Conservation (phyloP, 1,140 invertebrate species). For the Cataglyphis hispanica region DNA sequence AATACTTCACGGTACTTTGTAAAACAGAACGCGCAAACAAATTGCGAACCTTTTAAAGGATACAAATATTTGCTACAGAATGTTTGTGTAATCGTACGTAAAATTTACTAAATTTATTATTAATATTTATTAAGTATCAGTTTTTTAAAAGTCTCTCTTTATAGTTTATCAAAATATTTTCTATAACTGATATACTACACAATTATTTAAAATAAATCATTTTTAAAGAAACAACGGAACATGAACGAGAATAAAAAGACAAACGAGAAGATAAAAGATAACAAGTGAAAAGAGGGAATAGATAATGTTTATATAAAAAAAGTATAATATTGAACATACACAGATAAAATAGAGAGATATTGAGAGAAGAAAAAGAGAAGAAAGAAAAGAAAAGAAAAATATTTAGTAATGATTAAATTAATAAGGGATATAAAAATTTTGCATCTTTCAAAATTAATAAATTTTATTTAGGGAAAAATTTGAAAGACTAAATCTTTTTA, state of each 20-base stretch:
- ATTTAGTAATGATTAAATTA: not conserved
- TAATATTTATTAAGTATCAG: constrained; percentile 4
- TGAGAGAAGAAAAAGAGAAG: no score
- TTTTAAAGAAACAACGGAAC: not conserved
- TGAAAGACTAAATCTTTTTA: not conserved
- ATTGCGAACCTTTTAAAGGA: not conserved
- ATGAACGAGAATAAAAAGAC: not conserved
- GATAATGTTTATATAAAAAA: constrained; percentile 12
- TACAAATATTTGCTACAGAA: not conserved
- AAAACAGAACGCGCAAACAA: not conserved
- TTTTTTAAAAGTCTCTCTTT: not conserved
- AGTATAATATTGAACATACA: not conserved
- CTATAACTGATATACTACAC: not conserved
- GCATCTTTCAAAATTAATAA: not conserved
- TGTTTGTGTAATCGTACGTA: not conserved
- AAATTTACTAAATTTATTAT: not conserved
- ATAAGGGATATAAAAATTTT: not conserved
- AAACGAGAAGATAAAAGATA: no score
- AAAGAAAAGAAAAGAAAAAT: not conserved
- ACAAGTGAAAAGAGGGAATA: not conserved
- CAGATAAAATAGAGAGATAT: no score
- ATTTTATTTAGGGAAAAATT: not conserved
- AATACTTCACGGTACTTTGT: not conserved
- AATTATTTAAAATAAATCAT: not conserved
- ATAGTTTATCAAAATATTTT: not conserved